Conservation (phyloP, 2,113 vertebrate species). For the Eulemur rufifrons region DNA sequence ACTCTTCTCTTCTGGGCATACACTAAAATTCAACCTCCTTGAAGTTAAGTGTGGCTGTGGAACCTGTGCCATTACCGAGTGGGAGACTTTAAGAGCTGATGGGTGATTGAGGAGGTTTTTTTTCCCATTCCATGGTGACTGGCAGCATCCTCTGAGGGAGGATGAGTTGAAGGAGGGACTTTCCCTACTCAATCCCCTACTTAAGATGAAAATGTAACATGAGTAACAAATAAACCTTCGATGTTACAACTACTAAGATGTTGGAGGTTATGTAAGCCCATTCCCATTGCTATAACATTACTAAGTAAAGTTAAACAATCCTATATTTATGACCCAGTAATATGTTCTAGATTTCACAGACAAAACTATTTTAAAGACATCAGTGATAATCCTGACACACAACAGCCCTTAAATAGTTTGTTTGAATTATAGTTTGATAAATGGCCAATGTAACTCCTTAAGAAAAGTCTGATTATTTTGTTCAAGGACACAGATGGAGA, state of each 20-base stretch:
- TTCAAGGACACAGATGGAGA: background rate
- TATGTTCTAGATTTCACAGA: background rate
- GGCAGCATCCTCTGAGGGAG: background rate
- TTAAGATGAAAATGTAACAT: background rate
- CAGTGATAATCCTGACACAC: background rate
- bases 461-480: constrained; percentile 18
- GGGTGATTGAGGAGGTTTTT: background rate
- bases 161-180: background rate
- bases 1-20: background rate
- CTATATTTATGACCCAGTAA: background rate
- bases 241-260: background rate
- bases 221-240: background rate
- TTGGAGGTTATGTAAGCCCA: background rate
- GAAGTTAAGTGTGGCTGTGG: background rate
- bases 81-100: background rate
- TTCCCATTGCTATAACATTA: background rate
- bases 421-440: constrained; percentile 33
- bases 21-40: background rate
- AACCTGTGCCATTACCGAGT: background rate
- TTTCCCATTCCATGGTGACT: background rate
- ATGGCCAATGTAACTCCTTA: background rate
- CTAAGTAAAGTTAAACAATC: background rate
- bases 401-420: background rate
- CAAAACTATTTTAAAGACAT: constrained; percentile 12
- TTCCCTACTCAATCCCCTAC: background rate